These are phyloP conservation scores for Megalops cyprinoides DNA, from an alignment of 2,797 vertebrate genomes.

Conservation along the genomic window DNA sequence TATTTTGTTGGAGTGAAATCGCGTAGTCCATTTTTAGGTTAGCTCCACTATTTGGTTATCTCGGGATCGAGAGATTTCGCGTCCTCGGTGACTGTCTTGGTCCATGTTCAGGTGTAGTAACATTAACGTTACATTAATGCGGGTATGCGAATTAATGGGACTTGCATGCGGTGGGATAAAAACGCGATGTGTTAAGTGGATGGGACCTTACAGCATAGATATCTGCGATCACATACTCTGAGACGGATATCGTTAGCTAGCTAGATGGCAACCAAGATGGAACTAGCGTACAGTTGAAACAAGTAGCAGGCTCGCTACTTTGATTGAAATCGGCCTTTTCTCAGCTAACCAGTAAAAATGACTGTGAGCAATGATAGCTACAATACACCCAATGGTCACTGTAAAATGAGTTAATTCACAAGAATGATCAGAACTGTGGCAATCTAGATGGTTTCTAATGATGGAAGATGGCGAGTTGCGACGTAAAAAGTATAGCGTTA, in stretches of 20 bases:
- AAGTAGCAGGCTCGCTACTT: too few species aligned
- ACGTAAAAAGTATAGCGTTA: neutral
- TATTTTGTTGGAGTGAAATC: too few species aligned
- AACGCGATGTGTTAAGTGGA: neutral
- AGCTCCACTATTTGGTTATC: neutral
- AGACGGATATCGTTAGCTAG: constrained; percentile 1
- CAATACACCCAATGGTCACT: neutral
- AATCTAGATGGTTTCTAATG: neutral
- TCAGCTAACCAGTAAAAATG: neutral
- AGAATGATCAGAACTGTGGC: neutral
- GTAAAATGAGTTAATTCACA: neutral
- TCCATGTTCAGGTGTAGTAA: neutral
- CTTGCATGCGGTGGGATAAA: neutral
- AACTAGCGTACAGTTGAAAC: neutral
- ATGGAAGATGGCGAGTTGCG: neutral
- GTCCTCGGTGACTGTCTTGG: neutral
- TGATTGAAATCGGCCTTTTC: neutral
- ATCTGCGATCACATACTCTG: neutral
- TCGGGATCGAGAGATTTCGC: neutral
- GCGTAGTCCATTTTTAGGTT: too few species aligned
- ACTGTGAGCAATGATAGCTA: neutral
- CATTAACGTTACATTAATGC: neutral
- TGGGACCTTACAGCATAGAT: neutral
- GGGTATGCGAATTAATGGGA: neutral
- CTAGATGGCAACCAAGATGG: neutral